Conservation (phyloP, 1,140 invertebrate species). For the Potamilus streckersoni region DNA sequence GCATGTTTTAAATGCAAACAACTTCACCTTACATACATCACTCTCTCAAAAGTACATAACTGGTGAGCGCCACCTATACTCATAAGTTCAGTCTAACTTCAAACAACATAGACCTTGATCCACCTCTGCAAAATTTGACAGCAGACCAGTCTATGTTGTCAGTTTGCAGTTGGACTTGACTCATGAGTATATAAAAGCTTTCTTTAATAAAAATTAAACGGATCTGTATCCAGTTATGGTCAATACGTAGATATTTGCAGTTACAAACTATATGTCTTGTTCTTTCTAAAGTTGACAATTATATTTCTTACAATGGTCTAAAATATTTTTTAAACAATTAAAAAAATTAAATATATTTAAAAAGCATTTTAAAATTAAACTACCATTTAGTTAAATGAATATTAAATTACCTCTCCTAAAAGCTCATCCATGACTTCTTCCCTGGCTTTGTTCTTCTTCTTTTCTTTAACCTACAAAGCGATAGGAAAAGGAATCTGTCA, state of each 20-base stretch:
- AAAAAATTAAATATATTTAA: too few relatives aligned
- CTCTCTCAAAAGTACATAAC: too few relatives aligned
- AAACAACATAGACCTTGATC: too few relatives aligned
- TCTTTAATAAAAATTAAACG: neutral
- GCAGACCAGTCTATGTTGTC: too few relatives aligned
- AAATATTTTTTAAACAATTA: neutral
- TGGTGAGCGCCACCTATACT: too few relatives aligned
- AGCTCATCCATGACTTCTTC: constrained; percentile 47
- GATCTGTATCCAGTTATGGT: neutral
- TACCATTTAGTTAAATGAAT: neutral
- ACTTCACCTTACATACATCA: too few relatives aligned
- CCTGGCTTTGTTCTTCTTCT: constrained; percentile 48
- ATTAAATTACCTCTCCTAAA: constrained; percentile 48
- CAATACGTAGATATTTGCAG: neutral
- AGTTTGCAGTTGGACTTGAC: too few relatives aligned
- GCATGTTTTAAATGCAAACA: too few relatives aligned
- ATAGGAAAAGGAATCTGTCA: too few relatives aligned
- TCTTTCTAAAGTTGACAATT: neutral
- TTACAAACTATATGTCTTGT: neutral
- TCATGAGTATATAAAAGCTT: too few relatives aligned
- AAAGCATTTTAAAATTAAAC: neutral
- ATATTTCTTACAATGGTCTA: neutral
- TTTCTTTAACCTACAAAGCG: constrained; percentile 32
- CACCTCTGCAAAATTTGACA: too few relatives aligned
- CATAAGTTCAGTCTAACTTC: too few relatives aligned